These are phyloP conservation scores for Acheta domesticus DNA, from an alignment of 2,888 invertebrate genomes.

Conservation along the genomic window DNA sequence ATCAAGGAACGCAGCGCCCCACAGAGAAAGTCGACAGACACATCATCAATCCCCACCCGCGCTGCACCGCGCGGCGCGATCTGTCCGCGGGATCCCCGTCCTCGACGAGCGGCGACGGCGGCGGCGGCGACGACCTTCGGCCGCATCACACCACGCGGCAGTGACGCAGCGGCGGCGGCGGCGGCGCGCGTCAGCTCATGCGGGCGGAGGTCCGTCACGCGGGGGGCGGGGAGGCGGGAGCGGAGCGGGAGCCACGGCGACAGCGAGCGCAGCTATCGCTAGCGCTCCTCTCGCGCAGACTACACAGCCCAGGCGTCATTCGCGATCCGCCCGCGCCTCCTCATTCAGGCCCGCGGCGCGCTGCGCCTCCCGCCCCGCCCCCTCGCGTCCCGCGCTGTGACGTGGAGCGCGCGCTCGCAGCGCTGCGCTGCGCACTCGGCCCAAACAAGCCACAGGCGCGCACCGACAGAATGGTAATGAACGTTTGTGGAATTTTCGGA, in stretches of 20 bases:
- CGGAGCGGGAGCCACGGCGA: neutral
- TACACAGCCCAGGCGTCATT: neutral
- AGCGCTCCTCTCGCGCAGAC: too few relatives aligned
- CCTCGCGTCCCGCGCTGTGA: neutral
- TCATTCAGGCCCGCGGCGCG: neutral
- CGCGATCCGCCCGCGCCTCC: neutral
- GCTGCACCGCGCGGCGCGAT: too few relatives aligned
- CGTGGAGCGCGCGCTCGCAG: neutral
- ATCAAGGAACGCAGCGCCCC: too few relatives aligned
- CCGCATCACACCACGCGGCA: slow-evolving; percentile 1
- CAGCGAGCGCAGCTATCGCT: neutral
- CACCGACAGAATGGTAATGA: too few relatives aligned
- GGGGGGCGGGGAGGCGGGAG: neutral
- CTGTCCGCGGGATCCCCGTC: too few relatives aligned
- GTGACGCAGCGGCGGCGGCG: neutral
- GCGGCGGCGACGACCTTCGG: neutral
- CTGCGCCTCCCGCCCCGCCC: neutral
- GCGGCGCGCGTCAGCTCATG: neutral
- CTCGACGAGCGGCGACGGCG: neutral
- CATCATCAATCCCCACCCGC: too few relatives aligned
- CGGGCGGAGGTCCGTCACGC: neutral
- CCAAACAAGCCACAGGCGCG: too few relatives aligned
- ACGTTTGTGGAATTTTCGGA: too few relatives aligned
- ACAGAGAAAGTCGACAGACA: too few relatives aligned
- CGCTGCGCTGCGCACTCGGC: neutral